Conservation (phyloP, 2,113 vertebrate genomes). For the Psittacula cyanocephala region DNA sequence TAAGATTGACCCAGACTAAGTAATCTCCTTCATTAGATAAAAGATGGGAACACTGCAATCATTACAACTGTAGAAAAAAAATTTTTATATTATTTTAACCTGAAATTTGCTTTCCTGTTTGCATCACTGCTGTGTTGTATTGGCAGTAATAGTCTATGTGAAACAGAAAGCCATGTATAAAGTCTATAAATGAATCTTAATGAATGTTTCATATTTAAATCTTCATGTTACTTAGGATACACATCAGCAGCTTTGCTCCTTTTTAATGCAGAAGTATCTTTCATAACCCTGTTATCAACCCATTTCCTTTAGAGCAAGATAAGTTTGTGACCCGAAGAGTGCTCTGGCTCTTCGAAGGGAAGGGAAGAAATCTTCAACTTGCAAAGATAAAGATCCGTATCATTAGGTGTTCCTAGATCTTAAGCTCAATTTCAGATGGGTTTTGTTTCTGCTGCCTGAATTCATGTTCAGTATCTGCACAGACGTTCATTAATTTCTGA, state of each 20-base stretch:
- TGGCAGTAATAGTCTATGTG: not conserved
- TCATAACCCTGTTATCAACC: not conserved
- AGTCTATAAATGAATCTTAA: not conserved
- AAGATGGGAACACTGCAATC: not conserved
- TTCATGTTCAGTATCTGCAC: not conserved
- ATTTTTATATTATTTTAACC: not conserved
- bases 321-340: not conserved
- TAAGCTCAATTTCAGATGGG: not conserved
- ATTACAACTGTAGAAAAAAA: not conserved
- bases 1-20: not conserved
- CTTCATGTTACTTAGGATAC: not conserved
- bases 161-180: not conserved
- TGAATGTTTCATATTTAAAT: not conserved
- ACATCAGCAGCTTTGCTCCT: not conserved
- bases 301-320: not conserved
- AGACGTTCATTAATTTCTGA: slow-evolving; percentile 1
- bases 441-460: not conserved
- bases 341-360: not conserved
- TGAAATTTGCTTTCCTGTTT: not conserved
- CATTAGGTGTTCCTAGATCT: not conserved
- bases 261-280: not conserved
- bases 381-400: not conserved
- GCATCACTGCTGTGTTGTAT: not conserved
- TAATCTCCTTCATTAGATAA: not conserved
- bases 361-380: not conserved